Evolutionary conservation across 1,140 invertebrate species (phyloP).

Genomic region (Heliothis virescens): DNA sequence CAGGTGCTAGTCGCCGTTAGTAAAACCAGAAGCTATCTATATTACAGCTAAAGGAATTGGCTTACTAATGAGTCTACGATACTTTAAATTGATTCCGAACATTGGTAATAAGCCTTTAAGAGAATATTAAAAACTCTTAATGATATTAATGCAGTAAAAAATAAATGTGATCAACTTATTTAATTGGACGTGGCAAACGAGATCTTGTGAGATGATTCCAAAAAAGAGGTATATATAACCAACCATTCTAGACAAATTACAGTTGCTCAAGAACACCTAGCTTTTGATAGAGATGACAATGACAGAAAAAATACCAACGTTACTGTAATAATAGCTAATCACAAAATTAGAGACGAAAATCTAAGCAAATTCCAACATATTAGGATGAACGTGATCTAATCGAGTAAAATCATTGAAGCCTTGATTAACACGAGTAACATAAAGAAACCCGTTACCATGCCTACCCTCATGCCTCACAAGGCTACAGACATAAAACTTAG

Average conservation of each 20-base stretch:
- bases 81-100: not conserved
- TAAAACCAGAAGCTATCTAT: constrained; percentile 26
- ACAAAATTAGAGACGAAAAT: not conserved
- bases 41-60: not conserved
- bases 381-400: not conserved
- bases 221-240: too few relatives aligned
- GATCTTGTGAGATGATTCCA: too few relatives aligned
- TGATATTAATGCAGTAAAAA: too few relatives aligned
- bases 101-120: too few relatives aligned
- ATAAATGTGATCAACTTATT: too few relatives aligned
- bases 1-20: not conserved
- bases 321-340: too few relatives aligned
- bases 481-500: constrained; percentile 15
- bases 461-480: not conserved
- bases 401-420: not conserved
- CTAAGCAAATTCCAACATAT: not conserved
- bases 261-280: too few relatives aligned
- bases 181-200: too few relatives aligned
- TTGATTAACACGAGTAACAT: constrained; percentile 8
- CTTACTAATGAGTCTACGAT: not conserved
- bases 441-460: constrained; percentile 5
- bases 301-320: too few relatives aligned
- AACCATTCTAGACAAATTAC: too few relatives aligned
- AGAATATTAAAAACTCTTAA: too few relatives aligned
- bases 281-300: too few relatives aligned